Percentiles rank a stretch among this genome's conserved stretches.
phyloP scores from a whole-genome alignment of 1,140 invertebrate genomes.

The Phthorimaea operculella region DNA sequence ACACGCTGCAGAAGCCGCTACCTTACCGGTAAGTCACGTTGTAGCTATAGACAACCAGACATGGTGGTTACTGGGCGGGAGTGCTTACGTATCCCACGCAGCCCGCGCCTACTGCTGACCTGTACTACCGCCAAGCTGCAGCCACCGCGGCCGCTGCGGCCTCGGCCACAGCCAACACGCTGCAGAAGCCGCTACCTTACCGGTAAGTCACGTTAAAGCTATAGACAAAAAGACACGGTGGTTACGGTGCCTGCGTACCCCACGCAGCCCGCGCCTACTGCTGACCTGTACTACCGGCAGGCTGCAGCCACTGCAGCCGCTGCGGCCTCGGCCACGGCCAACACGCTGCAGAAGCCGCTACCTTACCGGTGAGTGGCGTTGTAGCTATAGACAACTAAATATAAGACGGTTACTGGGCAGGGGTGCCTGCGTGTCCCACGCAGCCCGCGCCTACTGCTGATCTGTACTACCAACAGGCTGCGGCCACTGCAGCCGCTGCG shows the following conservation, averaged over 20 bases:
- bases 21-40: slow-evolving; percentile 74
- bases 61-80: slow-evolving; percentile 77
- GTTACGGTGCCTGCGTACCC: slow-evolving; percentile 68
- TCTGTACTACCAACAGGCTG: slow-evolving; percentile 82
- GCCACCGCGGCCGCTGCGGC: slow-evolving; percentile 76
- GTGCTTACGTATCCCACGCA: slow-evolving; percentile 70
- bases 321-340: slow-evolving; percentile 74
- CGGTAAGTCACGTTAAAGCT: slow-evolving; percentile 62
- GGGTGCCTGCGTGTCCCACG: slow-evolving; percentile 67
- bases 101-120: slow-evolving; percentile 75
- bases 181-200: slow-evolving; percentile 90
- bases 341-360: slow-evolving; percentile 88
- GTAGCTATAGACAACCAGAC: too few species aligned
- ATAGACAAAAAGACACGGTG: too few species aligned
- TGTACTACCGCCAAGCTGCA: slow-evolving; percentile 84
- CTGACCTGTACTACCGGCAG: slow-evolving; percentile 84
- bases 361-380: slow-evolving; percentile 74
- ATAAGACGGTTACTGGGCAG: slow-evolving; percentile 82
- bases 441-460: slow-evolving; percentile 76
- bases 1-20: slow-evolving; percentile 87
- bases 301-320: slow-evolving; percentile 77
- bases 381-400: too few species aligned
- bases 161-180: slow-evolving; percentile 75
- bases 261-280: slow-evolving; percentile 72
- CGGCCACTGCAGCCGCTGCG: slow-evolving; percentile 75